These are phyloP conservation scores for Drosophila anomalata DNA, from an alignment of 2,888 invertebrate species.

Conservation along the genomic window DNA sequence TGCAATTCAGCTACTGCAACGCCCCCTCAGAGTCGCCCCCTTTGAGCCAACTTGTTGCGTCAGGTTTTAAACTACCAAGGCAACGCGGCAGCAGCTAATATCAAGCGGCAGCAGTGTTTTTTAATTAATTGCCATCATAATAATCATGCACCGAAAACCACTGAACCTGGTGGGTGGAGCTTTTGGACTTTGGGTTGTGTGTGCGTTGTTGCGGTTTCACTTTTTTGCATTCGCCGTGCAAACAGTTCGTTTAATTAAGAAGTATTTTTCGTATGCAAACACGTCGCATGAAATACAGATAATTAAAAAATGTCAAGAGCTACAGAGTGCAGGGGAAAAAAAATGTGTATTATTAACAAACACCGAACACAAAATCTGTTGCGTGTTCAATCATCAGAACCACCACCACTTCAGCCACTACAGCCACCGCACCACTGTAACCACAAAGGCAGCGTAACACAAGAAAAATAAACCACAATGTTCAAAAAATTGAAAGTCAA, in stretches of 20 bases:
- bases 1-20: conserved; percentile 34
- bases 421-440: background rate
- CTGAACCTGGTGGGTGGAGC: conserved; percentile 21
- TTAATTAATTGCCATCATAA: conserved; percentile 68
- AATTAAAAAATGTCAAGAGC: conserved; percentile 27
- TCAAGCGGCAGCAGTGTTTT: conserved; percentile 51
- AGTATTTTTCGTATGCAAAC: conserved; percentile 30
- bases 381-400: conserved; percentile 29
- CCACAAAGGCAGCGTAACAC: conserved; percentile 14
- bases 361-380: conserved; percentile 41
- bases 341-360: conserved; percentile 24
- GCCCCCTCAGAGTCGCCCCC: conserved; percentile 2
- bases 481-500: conserved; percentile 44
- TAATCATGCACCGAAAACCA: conserved; percentile 54
- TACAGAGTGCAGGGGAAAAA: too few species aligned
- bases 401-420: background rate
- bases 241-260: conserved; percentile 21
- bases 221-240: conserved; percentile 12
- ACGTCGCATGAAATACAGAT: conserved; percentile 13
- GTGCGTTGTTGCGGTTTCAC: conserved; percentile 15
- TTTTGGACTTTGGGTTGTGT: background rate
- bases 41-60: conserved; percentile 18
- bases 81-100: conserved; percentile 27
- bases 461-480: conserved; percentile 20
- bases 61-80: conserved; percentile 19